A percentile compares a stretch with the other conserved stretches of the same genome.
Conservation (phyloP, 1,140 invertebrate species). For the Drosophila erecta region DNA sequence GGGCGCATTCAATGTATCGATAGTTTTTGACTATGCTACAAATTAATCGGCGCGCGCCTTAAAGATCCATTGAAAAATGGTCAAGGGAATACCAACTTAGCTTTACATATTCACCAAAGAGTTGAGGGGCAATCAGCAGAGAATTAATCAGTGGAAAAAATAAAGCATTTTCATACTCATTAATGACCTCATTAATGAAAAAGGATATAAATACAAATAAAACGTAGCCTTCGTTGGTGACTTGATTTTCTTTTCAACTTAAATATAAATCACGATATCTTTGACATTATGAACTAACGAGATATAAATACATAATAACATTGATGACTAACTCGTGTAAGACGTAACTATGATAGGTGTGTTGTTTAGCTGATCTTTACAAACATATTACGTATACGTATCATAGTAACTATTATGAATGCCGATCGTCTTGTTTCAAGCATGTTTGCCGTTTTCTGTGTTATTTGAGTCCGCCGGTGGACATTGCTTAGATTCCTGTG, state of each 20-base stretch:
- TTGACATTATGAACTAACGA: constrained; percentile 75
- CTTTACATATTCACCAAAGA: neutral
- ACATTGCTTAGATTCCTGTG: constrained; percentile 38
- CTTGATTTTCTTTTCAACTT: constrained; percentile 63
- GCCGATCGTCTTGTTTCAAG: constrained; percentile 28
- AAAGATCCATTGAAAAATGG: neutral
- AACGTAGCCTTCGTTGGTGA: constrained; percentile 25
- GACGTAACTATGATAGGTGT: constrained; percentile 48
- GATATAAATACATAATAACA: constrained; percentile 79
- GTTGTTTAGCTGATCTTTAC: constrained; percentile 55
- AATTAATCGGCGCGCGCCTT: neutral
- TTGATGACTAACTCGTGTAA: constrained; percentile 68
- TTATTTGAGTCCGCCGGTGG: constrained; percentile 53
- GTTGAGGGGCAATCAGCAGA: neutral
- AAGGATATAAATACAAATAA: neutral
- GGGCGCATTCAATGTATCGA: neutral
- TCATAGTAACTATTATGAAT: constrained; percentile 32
- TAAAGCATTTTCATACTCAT: neutral
- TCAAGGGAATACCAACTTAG: no score
- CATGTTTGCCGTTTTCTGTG: constrained; percentile 56
- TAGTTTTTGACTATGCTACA: neutral
- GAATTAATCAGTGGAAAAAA: neutral
- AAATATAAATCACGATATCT: constrained; percentile 79
- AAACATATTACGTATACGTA: constrained; percentile 48
- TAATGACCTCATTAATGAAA: no score